Conservation (phyloP, 53 echinoderm and acorn worm species). For the Paracentrotus lividus region DNA sequence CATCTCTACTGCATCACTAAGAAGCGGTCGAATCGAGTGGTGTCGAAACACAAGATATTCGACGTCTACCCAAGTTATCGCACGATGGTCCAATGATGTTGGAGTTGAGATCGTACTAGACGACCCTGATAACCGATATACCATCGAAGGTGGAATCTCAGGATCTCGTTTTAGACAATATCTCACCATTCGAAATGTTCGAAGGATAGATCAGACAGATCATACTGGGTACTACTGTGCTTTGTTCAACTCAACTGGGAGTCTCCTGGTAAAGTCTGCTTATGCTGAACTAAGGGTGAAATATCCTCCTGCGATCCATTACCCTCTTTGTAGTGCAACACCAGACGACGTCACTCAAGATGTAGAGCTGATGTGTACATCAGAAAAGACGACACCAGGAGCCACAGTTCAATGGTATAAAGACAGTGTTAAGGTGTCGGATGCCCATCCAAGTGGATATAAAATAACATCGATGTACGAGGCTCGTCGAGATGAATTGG, state of each 20-base stretch:
- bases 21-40: conserved; percentile 31
- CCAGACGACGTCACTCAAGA: conserved; percentile 24
- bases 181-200: conserved; percentile 30
- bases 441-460: neutral
- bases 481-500: neutral
- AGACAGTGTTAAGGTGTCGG: neutral
- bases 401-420: conserved; percentile 46
- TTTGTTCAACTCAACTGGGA: conserved; percentile 27
- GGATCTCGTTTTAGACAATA: neutral
- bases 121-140: neutral
- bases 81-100: conserved; percentile 37
- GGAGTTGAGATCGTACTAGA: conserved; percentile 15
- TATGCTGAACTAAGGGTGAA: conserved; percentile 6
- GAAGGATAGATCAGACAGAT: conserved; percentile 29
- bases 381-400: conserved; percentile 45
- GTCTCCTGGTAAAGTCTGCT: neutral
- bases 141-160: neutral
- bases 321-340: conserved; percentile 31
- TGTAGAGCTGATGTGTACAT: conserved; percentile 8
- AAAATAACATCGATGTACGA: neutral
- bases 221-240: conserved; percentile 33
- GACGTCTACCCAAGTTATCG: neutral
- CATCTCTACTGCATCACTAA: neutral
- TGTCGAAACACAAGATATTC: conserved; percentile 26
- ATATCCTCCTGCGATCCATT: conserved; percentile 52